Evolutionary conservation across 2,888 invertebrate species (phyloP), one percentile per base, ranked within the genome.

Genomic region (Perizoma affinitatum): DNA sequence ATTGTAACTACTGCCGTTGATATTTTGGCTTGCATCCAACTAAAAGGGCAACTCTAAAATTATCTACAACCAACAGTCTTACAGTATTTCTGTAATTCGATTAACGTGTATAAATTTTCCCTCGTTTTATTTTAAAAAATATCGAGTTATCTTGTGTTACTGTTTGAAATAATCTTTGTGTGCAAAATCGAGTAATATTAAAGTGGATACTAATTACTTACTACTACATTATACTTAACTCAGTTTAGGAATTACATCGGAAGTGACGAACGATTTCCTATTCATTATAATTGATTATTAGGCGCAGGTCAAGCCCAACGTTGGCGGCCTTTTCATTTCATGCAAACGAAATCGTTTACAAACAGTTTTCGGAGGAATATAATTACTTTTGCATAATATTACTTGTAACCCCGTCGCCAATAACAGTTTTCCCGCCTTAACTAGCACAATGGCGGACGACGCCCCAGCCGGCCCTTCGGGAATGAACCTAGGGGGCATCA

Each of bases 401-500:
- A 38, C 10, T 36, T 48, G 33, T 6, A 33, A n/a, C 34, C 33
- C 9, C 5, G 43, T 42, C 54, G 54, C 54, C 53, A 61, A 36
- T 44, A 58, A 62, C 22, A 43, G 8, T 46, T 54, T 64, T 66
- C 61, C 60, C 65, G 58, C 58, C 49, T 49, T 60, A 59, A 63
- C 44, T 42, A 61, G 48, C 63, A 80, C 76, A 71, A 82, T 81
- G 83, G 79, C 76, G 62, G 82, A 74, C 56, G 72, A 74, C 35
- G 44, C 53, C 34, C 10, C 52, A 9, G 10, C 58, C 22, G 69
- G 57, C 6, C 70, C 69, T 6, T 43, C 66, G 5, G 68, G 74
- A 5, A 46, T 76, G 5, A 79, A 83, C 51, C 59, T 91, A 0
- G 87, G 84, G 0, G 77, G 74, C 5, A 72, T 78, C 0, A 80